phyloP scores from a whole-genome alignment of 2,888 invertebrate genomes.

The Chloroclystis v-ata region DNA sequence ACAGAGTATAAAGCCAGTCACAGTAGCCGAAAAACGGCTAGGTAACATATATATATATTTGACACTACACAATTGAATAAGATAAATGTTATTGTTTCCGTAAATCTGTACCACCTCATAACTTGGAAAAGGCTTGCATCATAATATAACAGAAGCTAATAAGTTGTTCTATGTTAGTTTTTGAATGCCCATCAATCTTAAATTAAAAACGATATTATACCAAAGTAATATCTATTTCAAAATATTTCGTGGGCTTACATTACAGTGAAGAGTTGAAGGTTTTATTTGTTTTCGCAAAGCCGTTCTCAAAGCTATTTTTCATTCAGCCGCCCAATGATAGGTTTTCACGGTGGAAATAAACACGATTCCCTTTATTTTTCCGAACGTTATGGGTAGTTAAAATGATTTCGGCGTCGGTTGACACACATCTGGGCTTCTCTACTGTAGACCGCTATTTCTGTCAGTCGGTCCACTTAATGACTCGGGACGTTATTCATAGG shows the following conservation, averaged over 20 bases:
- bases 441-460: conserved; percentile 66
- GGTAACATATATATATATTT: no score
- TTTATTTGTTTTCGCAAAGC: conserved; percentile 12
- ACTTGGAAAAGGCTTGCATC: no score
- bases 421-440: conserved; percentile 65
- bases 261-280: conserved; percentile 6
- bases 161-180: no score
- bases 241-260: conserved; percentile 2
- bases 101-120: no score
- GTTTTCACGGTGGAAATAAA: conserved; percentile 16
- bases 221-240: neutral
- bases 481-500: conserved; percentile 54
- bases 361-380: conserved; percentile 39
- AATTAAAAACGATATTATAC: no score
- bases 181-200: no score
- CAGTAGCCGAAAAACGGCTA: no score
- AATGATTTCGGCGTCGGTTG: conserved; percentile 58
- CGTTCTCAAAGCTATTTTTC: conserved; percentile 9
- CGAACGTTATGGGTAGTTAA: conserved; percentile 47
- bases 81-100: no score
- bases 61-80: no score
- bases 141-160: no score
- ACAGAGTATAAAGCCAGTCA: no score
- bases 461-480: conserved; percentile 61
- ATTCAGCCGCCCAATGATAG: conserved; percentile 9